Evolutionary conservation across 2,113 vertebrate species (phyloP), one percentile per base, ranked within the genome.

Genomic region (Chloropsis hardwickii): DNA sequence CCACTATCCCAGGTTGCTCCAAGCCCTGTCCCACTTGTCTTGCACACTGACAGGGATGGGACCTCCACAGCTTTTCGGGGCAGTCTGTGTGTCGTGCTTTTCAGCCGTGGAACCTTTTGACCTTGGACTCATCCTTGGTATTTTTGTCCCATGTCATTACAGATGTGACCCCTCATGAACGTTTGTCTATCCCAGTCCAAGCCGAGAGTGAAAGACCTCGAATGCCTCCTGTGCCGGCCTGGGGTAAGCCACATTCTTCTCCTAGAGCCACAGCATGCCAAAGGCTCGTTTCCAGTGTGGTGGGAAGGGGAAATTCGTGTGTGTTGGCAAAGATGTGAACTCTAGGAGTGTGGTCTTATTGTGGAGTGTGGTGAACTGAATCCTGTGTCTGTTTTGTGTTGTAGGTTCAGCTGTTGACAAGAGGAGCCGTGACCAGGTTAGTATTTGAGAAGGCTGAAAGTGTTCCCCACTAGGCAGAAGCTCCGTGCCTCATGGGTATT

Each of bases 261-360:
- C 13, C 44, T 23, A 16, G 47, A 66, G 56, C 20, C 14, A 11
- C 1, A 5, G 17, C 5, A 3, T 24, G 21, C 40, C 25, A 33
- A 23, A 54, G 0, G 2, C 27, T 78, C 0, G 0, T 54, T 62
- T 29, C 27, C 5, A 44, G 15, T 0, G 0, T 45, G 28, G 37
- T 22, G 37, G 42, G 56, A 84, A 65, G 48, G 33, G 42, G 27
- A 28, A 54, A 29, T 60, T 66, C 0, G 0, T 22, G 4, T 2
- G 3, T 6, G 3, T 28, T 17, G 4, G 64, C 33, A 11, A 11
- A 35, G 33, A 33, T 0, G 0, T 62, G 48, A 53, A 23, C 31
- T 47, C 13, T 6, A 4, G 29, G 50, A 48, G 27, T 14, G 1
- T 1, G 1, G 0, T 31, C 40, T 65, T 2, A 0, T 17, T 3